Evolutionary conservation across 2,797 vertebrate species (phyloP).

Genomic region (Loriculus beryllinus): DNA sequence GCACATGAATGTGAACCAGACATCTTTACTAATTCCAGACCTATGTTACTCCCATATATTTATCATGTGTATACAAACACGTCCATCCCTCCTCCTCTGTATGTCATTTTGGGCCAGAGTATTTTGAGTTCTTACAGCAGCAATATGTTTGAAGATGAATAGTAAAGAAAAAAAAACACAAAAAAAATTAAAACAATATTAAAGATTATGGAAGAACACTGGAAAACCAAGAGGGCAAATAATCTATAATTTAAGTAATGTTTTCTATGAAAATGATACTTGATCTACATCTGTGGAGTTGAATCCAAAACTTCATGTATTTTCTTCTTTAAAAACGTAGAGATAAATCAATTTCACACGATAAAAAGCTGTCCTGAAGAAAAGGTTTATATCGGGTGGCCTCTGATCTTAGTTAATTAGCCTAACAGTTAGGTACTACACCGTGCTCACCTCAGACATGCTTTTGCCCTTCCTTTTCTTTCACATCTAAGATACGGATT

Average conservation of each 20-base stretch:
- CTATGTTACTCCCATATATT: neutral
- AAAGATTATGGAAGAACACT: neutral
- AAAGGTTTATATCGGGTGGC: neutral
- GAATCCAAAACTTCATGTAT: neutral
- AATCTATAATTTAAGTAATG: neutral
- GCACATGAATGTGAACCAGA: neutral
- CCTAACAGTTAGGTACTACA: neutral
- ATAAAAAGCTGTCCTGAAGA: neutral
- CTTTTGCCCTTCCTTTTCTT: neutral
- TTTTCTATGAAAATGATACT: neutral
- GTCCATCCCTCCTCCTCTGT: rapidly evolving
- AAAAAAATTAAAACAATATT: neutral
- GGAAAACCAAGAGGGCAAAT: neutral
- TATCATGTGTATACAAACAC: neutral
- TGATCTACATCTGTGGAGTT: neutral
- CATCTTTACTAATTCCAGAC: neutral
- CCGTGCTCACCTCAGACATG: neutral
- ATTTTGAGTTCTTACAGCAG: neutral
- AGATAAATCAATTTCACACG: neutral
- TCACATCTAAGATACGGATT: neutral
- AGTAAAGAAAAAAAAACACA: neutral
- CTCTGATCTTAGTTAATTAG: neutral
- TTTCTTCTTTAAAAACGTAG: neutral
- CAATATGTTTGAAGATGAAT: neutral
- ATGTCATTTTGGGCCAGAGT: neutral